Conservation (phyloP, 1,140 invertebrate species). For the Whitmania pigra region DNA sequence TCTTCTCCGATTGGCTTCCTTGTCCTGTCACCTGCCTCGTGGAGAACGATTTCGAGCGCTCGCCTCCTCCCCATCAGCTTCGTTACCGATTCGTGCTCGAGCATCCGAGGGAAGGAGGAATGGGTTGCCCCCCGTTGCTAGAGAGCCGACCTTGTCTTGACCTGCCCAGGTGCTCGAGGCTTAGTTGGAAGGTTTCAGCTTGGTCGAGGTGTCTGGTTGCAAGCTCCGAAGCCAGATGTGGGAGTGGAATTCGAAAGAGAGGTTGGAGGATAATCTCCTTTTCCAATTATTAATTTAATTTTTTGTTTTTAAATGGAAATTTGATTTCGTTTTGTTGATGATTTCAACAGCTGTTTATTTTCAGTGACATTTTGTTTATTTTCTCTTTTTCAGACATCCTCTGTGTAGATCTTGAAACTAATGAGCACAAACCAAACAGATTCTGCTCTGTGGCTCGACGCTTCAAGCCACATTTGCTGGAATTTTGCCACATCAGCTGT, state of each 20-base stretch:
- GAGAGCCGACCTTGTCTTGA: constrained; percentile 18
- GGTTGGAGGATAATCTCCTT: neutral
- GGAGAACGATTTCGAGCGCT: neutral
- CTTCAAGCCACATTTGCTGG: constrained; percentile 5
- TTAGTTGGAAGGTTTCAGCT: constrained; percentile 20
- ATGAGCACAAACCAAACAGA: constrained; percentile 15
- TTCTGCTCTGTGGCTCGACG: constrained; percentile 9
- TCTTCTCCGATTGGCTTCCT: constrained; percentile 52
- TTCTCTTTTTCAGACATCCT: constrained; percentile 8
- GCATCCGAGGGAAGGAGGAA: constrained; percentile 2
- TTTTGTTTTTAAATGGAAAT: neutral
- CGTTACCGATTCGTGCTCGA: constrained; percentile 14
- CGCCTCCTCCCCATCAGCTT: neutral
- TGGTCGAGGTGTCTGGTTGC: constrained; percentile 21
- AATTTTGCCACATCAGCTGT: constrained; percentile 13
- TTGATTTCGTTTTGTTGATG: neutral
- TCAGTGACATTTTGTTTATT: neutral
- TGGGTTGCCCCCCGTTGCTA: constrained; percentile 16
- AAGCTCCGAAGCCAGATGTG: constrained; percentile 18
- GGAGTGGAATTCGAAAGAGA: constrained; percentile 20
- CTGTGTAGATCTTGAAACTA: neutral
- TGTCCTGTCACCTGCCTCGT: constrained; percentile 45
- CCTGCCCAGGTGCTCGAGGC: constrained; percentile 19
- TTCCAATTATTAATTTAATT: neutral
- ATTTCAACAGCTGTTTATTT: too few species aligned